These are phyloP conservation scores for Odontamblyopus lacepedii DNA, from an alignment of 2,797 vertebrate genomes.

Conservation along the genomic window DNA sequence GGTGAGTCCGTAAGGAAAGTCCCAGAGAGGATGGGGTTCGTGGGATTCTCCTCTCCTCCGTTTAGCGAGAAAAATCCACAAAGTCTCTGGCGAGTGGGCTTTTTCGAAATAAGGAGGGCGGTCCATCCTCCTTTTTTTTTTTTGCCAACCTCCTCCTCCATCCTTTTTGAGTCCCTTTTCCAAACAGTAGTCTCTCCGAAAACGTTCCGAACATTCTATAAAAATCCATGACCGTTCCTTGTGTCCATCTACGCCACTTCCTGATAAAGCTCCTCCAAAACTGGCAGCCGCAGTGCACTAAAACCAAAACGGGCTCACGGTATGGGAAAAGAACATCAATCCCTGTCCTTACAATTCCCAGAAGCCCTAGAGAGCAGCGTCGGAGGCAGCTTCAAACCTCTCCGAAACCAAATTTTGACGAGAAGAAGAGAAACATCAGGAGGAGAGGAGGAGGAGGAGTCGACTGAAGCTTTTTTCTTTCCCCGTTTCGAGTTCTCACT, in stretches of 20 bases:
- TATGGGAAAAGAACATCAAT: conserved; percentile 16
- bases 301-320: conserved; percentile 30
- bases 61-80: conserved; percentile 41
- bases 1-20: conserved; percentile 67
- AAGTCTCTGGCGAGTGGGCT: conserved; percentile 46
- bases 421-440: conserved; percentile 50
- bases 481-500: conserved; percentile 36
- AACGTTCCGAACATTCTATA: conserved; percentile 18
- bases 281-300: conserved; percentile 71
- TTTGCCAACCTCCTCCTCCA: conserved; percentile 26
- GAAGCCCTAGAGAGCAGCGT: conserved; percentile 40
- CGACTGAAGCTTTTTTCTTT: conserved; percentile 24
- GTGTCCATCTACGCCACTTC: conserved; percentile 30
- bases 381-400: conserved; percentile 14
- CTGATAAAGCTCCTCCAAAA: conserved; percentile 25
- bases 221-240: conserved; percentile 7
- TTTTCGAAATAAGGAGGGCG: conserved; percentile 19
- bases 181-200: conserved; percentile 50
- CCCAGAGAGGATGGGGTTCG: conserved; percentile 65
- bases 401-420: conserved; percentile 39
- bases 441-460: conserved; percentile 52
- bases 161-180: conserved; percentile 33
- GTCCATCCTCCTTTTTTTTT: conserved; percentile 33
- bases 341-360: conserved; percentile 28
- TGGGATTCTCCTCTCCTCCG: conserved; percentile 53